Conservation (phyloP, 2,113 vertebrate genomes). For the Perca flavescens region DNA sequence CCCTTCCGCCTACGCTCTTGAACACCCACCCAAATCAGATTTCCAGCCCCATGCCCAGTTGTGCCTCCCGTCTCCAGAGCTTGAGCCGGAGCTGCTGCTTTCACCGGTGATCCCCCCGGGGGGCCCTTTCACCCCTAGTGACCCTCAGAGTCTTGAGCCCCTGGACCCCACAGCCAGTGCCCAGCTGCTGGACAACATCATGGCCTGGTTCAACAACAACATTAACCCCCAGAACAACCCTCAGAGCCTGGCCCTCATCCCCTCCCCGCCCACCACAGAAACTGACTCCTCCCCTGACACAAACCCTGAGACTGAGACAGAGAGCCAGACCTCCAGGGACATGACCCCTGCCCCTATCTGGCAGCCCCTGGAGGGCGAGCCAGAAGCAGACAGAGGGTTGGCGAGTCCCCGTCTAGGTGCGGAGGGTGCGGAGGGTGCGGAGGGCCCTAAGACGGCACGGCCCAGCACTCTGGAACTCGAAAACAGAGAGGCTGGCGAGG, state of each 20-base stretch:
- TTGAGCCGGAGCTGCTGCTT: constrained; percentile 72
- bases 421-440: neutral
- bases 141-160: constrained; percentile 79
- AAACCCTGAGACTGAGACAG: constrained; percentile 61
- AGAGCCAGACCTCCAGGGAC: constrained; percentile 61
- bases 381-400: constrained; percentile 12
- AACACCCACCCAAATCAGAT: constrained; percentile 46
- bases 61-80: constrained; percentile 79
- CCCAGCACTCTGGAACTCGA: constrained; percentile 66
- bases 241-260: constrained; percentile 78
- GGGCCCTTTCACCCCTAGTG: constrained; percentile 78
- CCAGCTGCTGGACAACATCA: constrained; percentile 84
- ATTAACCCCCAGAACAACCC: constrained; percentile 82
- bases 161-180: constrained; percentile 78
- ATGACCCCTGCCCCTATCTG: constrained; percentile 36
- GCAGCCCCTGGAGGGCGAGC: constrained; percentile 79
- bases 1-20: constrained; percentile 35
- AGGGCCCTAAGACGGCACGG: constrained; percentile 33
- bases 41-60: constrained; percentile 69
- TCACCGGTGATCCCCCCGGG: constrained; percentile 78
- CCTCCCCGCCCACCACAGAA: constrained; percentile 79
- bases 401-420: constrained; percentile 4
- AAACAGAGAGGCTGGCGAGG: constrained; percentile 36
- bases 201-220: constrained; percentile 84
- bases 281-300: constrained; percentile 77